Evolutionary conservation across 1,140 invertebrate genomes (phyloP), one percentile per base, ranked within the genome.

Genomic region (Drosophila virilis): DNA sequence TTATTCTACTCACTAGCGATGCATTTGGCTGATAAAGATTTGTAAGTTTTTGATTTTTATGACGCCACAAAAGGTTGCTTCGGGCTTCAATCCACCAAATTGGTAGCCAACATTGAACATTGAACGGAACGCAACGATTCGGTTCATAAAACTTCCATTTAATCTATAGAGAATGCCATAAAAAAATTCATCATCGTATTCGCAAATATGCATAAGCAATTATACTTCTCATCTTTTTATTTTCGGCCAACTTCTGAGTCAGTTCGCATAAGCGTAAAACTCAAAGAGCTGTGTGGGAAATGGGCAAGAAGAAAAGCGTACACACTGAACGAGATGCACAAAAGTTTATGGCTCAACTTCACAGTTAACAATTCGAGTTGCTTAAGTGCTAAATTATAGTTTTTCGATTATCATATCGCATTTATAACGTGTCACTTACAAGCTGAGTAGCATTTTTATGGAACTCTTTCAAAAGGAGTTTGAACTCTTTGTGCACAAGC

Each of bases 41-140:
- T 88, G 84, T 88, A 73, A 80, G 77, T 80, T 88, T 28, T 88
- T 79, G 84, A 88, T 86, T 88, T 88, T 88, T 88, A 88, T 72
- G 83, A 88, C 71, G 73, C 84, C 77, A 88, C 74, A 75, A 78
- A 86, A 81, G 75, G 71, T 68, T 68, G 66, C 57, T 37, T 60
- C 52, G 51, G 57, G 38, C 42, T 59, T 33, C 76, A 74, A 78
- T 65, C 50, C 51, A 61, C 42, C 68, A 57, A 43, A 81, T 82
- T 80, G 61, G 62, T 40, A 55, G 50, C 59, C 13, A 35, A 32
- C 45, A 68, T 59, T 58, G 38, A 54, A 54, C 43, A n/a, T 43
- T 8, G 35, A 45, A 28, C 13, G 43, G n/a, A 42, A 28, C 22
- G 22, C 22, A 28, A 0, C 22, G 15, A 35, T 13, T 33, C n/a